Base-by-base conservation (phyloP, 2,113 vertebrate genomes). In the Urocolius indicus region DNA sequence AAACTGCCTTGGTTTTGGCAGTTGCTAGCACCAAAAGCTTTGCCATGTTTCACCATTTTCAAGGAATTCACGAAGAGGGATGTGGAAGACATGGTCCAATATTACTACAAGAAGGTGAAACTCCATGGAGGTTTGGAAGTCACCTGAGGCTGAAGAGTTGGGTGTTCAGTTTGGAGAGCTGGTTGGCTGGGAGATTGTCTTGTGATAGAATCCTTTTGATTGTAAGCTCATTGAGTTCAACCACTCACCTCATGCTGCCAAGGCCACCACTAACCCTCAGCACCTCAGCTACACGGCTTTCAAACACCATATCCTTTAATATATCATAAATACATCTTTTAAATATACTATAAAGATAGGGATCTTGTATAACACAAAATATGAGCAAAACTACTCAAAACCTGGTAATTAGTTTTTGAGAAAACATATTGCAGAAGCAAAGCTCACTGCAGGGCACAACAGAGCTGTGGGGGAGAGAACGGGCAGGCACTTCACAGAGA, bases 361-460 rank as follows among this genome's bases (percentile, higher is more conserved):
- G 4, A 48, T 10, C n/a, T 41, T 24, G 1, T 45, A 9, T 17
- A 20, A 41, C 52, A 20, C 7, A 2, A 71, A 59, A 6, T 5
- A 15, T 2, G 45, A 57, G 10, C 21, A 85, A 61, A 82, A 73
- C 41, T 13, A 14, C 41, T 75, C 34, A 6, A 26, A 76, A 72
- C 8, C 79, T 11, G 1, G 0, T 5, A 52, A 71, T 1, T 7
- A 20, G 4, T 21, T 58, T 3, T 8, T 12, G 62, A 90, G 78
- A 46, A 74, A 59, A 26, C 0, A 0, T 22, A 11, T 4, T 18
- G 63, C 49, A 36, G 67, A 54, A 59, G 24, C 2, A 4, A 58
- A 75, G 14, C 30, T 26, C 27, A 6, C 32, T 11, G 65, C 11
- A 4, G 3, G 26, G 55, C 48, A 43, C 61, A 58, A 22, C 8